These are phyloP conservation scores for Athalia rosae DNA, from an alignment of 2,888 invertebrate genomes.

Conservation along the genomic window DNA sequence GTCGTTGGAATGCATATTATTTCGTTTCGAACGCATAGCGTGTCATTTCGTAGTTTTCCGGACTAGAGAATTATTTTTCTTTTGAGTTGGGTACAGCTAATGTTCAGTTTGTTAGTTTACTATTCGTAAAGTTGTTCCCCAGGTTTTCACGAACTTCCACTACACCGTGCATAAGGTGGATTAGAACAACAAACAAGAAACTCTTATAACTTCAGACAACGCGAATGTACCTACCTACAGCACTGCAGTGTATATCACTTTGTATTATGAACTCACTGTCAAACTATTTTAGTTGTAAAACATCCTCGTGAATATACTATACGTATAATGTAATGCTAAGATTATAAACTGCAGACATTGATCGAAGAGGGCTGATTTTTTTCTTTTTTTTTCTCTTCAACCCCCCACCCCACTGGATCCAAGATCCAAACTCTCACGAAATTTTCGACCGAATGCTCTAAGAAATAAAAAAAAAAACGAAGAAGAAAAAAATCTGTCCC, in stretches of 20 bases:
- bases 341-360: slow-evolving; percentile 1
- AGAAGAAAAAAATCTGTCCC: neutral
- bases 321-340: neutral
- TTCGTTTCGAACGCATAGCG: neutral
- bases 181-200: neutral
- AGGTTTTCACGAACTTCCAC: too few species aligned
- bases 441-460: neutral
- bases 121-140: neutral
- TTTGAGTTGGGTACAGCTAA: too few species aligned
- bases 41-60: too few species aligned
- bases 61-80: too few species aligned
- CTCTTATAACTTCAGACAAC: neutral
- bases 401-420: too few species aligned
- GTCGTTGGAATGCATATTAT: neutral
- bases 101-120: slow-evolving; percentile 33
- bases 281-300: slow-evolving; percentile 42
- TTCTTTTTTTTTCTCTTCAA: slow-evolving; percentile 13
- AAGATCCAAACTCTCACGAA: too few species aligned
- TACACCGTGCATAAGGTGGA: neutral
- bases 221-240: slow-evolving; percentile 11
- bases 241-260: slow-evolving; percentile 33
- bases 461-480: neutral
- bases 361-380: slow-evolving; percentile 7
- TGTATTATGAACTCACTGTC: slow-evolving; percentile 27
- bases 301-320: neutral